phyloP scores from a whole-genome alignment of 1,140 invertebrate genomes.

The Drosophila seguyi region DNA sequence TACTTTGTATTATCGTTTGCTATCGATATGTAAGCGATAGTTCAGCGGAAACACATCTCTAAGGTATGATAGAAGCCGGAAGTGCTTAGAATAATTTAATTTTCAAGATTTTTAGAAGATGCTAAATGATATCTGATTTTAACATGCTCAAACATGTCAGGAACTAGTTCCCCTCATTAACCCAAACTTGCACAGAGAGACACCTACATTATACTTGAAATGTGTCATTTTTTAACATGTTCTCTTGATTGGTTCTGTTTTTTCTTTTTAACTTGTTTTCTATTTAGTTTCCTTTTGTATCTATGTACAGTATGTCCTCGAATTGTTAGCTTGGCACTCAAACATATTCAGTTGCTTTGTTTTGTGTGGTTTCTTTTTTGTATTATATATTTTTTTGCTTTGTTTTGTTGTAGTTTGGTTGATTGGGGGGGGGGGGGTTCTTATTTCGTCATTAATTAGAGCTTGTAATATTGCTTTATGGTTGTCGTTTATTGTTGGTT shows the following conservation, averaged over 20 bases:
- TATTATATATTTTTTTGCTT: no score
- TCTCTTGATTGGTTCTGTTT: conserved; percentile 3
- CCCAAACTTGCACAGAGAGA: background rate
- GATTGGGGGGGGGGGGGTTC: conserved; percentile 16
- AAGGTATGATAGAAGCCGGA: background rate
- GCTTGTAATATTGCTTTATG: conserved; percentile 42
- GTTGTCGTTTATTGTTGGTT: conserved; percentile 34
- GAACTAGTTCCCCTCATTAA: conserved; percentile 9
- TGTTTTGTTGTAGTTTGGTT: conserved; percentile 1
- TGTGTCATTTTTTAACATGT: conserved; percentile 21
- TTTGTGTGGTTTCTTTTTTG: conserved; percentile 2
- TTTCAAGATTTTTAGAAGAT: background rate
- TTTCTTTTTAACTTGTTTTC: conserved; percentile 3
- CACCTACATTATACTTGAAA: background rate
- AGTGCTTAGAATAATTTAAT: background rate
- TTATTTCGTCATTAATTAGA: conserved; percentile 46
- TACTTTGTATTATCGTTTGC: background rate
- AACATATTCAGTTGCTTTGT: conserved; percentile 71
- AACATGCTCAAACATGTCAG: no score
- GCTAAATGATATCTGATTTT: no score
- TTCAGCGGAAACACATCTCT: background rate
- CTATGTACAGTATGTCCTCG: conserved; percentile 71
- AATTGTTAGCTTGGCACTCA: conserved; percentile 84
- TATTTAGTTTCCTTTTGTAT: conserved; percentile 23
- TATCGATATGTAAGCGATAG: background rate